Evolutionary conservation across 1,140 invertebrate genomes (phyloP), one percentile per base, ranked within the genome.

Genomic region (Saccostrea glomerata): DNA sequence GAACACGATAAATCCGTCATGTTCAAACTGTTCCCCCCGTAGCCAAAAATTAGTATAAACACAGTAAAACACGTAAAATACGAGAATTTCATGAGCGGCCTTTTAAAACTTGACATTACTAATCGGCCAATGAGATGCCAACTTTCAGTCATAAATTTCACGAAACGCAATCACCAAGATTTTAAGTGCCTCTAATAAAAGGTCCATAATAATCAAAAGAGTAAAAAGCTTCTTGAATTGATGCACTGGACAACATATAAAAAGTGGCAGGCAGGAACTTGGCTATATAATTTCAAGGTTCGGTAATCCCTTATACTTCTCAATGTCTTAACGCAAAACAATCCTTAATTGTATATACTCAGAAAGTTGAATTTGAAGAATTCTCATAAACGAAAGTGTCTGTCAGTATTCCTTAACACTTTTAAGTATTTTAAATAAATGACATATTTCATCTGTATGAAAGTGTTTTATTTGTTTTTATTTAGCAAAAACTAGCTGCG

Each of bases 41-140:
- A 30, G 70, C 70, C 70, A 77, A 77, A 77, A 77, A 77, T 77
- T 30, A 36, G 70, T 77, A 77, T n/a, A n/a, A n/a, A n/a, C n/a
- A n/a, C 70, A 3, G 70, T 36, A 77, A 77, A 77, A 77, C 70
- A 36, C n/a, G 25, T 73, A 73, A 73, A 73, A 73, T 36, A 11
- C 70, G 7, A 77, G 12, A 77, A 9, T 77, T 77, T 77, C 25
- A 77, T 30, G 70, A 77, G 25, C 13, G 70, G 30, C 70, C 70
- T 77, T 77, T 77, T 77, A 77, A 77, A 77, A 30, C 70, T 36
- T 77, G 25, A 30, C 70, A 25, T 77, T 77, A 30, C 25, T 77
- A 77, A 77, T 77, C 30, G 70, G 13, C 70, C 70, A 36, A 77
- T 77, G 25, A 25, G 25, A 36, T 77, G 70, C 25, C 9, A 40